A percentile compares a stretch with the other conserved stretches of the same genome.
phyloP scores from a whole-genome alignment of 2,113 vertebrate species.

The Dryoscopus gambensis region DNA sequence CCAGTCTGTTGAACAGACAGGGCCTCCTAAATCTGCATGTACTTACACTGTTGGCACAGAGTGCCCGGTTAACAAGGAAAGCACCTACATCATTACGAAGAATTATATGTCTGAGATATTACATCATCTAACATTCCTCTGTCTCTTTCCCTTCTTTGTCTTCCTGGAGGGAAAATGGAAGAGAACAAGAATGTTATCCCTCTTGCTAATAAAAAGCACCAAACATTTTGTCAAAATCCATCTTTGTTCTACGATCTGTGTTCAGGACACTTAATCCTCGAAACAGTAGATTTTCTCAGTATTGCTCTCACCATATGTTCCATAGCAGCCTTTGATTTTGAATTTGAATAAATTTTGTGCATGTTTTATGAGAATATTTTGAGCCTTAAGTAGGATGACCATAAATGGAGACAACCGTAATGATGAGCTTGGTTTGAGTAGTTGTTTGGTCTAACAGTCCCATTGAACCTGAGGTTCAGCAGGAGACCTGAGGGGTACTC shows the following conservation, averaged over 20 bases:
- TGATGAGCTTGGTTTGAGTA: background rate
- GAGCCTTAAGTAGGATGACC: background rate
- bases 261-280: background rate
- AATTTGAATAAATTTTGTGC: background rate
- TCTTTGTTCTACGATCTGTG: background rate
- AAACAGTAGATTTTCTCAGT: background rate
- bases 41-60: background rate
- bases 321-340: background rate
- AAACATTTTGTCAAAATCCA: background rate
- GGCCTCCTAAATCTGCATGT: background rate
- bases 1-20: background rate
- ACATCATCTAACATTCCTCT: background rate
- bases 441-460: background rate
- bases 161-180: background rate
- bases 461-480: background rate
- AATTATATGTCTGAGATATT: background rate
- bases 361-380: background rate
- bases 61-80: background rate
- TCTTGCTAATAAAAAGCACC: background rate
- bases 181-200: background rate
- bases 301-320: background rate
- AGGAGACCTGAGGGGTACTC: background rate
- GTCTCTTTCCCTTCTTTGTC: background rate
- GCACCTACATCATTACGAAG: background rate
- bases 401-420: background rate